phyloP scores from a whole-genome alignment of 2,113 vertebrate genomes.

The Caretta caretta region DNA sequence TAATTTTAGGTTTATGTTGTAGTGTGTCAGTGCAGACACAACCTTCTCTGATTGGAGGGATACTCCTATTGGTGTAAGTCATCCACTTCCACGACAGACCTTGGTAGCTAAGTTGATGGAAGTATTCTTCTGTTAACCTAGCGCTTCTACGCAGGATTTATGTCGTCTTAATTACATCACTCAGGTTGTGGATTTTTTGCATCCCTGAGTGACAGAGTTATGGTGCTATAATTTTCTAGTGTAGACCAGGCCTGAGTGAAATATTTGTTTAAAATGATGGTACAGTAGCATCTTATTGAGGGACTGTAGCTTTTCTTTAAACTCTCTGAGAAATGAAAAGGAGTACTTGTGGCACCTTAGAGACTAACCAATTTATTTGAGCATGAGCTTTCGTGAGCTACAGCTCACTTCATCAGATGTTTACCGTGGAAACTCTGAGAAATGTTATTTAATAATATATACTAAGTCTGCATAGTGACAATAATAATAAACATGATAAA shows the following conservation, averaged over 20 bases:
- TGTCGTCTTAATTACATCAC: not conserved
- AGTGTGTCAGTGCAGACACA: not conserved
- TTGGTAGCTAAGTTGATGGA: not conserved
- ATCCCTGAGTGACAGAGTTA: not conserved
- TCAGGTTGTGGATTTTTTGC: not conserved
- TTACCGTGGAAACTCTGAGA: no score
- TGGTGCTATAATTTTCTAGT: not conserved
- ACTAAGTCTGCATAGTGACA: slow-evolving; percentile 58
- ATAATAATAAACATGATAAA: slow-evolving; percentile 67
- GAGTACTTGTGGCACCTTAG: no score
- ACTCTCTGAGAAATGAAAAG: slow-evolving; percentile 23
- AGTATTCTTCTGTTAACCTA: not conserved
- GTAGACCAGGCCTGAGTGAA: not conserved
- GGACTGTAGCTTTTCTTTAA: slow-evolving; percentile 1
- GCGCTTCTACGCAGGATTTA: not conserved
- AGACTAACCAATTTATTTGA: no score
- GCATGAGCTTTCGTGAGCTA: no score
- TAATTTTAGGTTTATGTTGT: not conserved
- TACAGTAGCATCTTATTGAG: accelerated
- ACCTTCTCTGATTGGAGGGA: not conserved
- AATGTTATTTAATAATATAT: slow-evolving; percentile 65
- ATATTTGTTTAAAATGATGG: not conserved
- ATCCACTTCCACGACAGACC: not conserved
- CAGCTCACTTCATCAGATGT: no score
- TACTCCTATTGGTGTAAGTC: not conserved